Base-by-base conservation (phyloP, 1,140 invertebrate genomes). In the Drosophila rufa region DNA sequence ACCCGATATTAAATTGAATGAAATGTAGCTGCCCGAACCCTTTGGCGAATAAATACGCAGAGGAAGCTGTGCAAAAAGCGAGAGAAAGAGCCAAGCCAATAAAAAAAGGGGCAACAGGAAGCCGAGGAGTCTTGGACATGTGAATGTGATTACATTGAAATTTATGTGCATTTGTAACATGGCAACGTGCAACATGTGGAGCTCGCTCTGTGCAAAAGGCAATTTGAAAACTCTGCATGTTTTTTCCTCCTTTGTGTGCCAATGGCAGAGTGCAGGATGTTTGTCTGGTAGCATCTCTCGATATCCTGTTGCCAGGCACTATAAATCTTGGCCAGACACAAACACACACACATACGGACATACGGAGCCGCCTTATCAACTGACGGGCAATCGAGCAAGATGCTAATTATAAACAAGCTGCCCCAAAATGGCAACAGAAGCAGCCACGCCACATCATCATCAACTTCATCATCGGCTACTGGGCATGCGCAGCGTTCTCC, bases 141-240 rank as follows among this genome's bases (percentile, higher is more conserved):
- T 47, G 84, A 79, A 90, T 89, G 84, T 85, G 81, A 81, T 90
- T 90, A 81, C 84, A 89, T 90, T 84, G 87, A 89, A 89, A 89
- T 89, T 89, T 89, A 89, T 89, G 84, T 89, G 84, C 85, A 89
- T 89, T 90, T 89, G 86, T 90, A 87, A 87, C 53, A 65, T 65
- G 30, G 36, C 43, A 55, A 89, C 74, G 84, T 89, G 85, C 84
- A 89, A 89, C 84, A 90, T 89, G 84, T 89, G 84, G 85, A 90
- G 74, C 80, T 36, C 33, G 77, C 55, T 50, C 27, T 40, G 51
- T 50, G 33, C 53, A 55, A 25, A 46, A 40, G 27, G 45, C 65
- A 59, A 65, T 69, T 53, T 62, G 58, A 69, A 74, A 61, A 56
- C 38, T 46, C 55, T 60, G 58, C 57, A 50, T 57, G 30, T 68